Percentiles rank a stretch among this genome's conserved stretches.
These are phyloP conservation scores for Rhincodon typus DNA, from an alignment of 2,797 vertebrate genomes.

Conservation along the genomic window DNA sequence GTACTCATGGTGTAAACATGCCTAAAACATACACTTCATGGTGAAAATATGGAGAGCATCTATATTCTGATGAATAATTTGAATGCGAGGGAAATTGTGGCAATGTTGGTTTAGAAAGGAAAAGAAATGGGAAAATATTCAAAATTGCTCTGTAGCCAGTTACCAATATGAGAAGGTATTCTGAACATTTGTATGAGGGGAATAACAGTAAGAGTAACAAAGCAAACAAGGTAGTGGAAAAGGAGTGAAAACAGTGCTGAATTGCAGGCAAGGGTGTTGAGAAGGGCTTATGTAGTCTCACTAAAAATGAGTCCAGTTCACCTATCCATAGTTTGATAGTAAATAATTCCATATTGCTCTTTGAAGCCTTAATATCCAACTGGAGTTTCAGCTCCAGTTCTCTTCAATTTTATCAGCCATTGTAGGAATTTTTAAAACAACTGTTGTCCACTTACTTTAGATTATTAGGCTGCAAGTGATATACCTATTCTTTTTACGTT, in stretches of 20 bases:
- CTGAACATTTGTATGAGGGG: neutral
- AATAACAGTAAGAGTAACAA: neutral
- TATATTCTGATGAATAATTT: neutral
- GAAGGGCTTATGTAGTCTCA: neutral
- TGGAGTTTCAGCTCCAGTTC: neutral
- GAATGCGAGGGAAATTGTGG: neutral
- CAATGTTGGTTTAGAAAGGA: neutral
- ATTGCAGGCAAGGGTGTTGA: neutral
- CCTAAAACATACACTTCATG: neutral
- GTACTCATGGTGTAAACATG: neutral
- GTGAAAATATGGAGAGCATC: neutral
- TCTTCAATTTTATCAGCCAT: neutral
- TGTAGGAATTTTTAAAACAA: no score
- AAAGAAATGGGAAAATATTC: neutral
- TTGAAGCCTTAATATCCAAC: neutral
- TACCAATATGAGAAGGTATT: neutral
- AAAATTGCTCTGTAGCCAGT: neutral
- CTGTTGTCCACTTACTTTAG: no score
- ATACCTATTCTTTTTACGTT: no score
- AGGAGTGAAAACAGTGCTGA: neutral
- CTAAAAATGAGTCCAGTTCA: neutral
- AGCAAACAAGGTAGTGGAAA: neutral
- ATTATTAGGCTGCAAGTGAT: no score
- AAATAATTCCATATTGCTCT: neutral
- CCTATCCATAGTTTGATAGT: neutral